Base-by-base conservation (phyloP, 2,888 invertebrate genomes). In the Lepidonotus clava region DNA sequence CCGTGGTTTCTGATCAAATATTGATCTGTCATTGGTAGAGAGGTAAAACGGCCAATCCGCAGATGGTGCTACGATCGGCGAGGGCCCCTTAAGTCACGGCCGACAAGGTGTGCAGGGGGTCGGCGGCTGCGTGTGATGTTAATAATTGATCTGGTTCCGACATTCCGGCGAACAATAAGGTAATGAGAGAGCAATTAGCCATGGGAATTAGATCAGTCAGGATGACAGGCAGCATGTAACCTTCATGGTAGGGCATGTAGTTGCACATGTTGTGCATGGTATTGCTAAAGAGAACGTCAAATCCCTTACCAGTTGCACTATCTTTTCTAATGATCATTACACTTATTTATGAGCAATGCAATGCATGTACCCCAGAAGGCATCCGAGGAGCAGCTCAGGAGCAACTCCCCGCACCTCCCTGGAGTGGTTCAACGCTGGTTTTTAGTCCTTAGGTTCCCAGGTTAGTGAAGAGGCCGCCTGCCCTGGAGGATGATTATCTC, bases 141-240 rank as follows among this genome's bases (percentile, higher is more conserved):
- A 71, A 71, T 71, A 38, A 71, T 71, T 71, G 36, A 71, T 71
- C 34, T 38, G 4, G 21, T 38, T 36, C 71, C 38, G 71, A 11
- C 21, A 71, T 5, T 71, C n/a, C 36, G 34, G 34, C 32, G 46
- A 80, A 80, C 80, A 80, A 80, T 80, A 24, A 24, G 32, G 24
- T 80, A 80, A 80, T 80, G 80, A 80, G 80, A 28, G 32, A 24
- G 38, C 76, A 76, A 76, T 76, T 41, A 80, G 34, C 46, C 32
- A 0, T 6, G 24, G 11, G n/a, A 80, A 80, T 80, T 41, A 80
- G 18, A 21, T 24, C 80, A 46, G 51, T 28, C 28, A 4, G 51
- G 80, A 46, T 51, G 80, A 46, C 80, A 40, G 38, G 28, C 28
- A 14, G 14, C 11, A 18, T 5, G 61, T 2, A 0, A 32, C 61